Base-by-base conservation (phyloP, 2,113 vertebrate genomes). In the Elaphurus davidianus region DNA sequence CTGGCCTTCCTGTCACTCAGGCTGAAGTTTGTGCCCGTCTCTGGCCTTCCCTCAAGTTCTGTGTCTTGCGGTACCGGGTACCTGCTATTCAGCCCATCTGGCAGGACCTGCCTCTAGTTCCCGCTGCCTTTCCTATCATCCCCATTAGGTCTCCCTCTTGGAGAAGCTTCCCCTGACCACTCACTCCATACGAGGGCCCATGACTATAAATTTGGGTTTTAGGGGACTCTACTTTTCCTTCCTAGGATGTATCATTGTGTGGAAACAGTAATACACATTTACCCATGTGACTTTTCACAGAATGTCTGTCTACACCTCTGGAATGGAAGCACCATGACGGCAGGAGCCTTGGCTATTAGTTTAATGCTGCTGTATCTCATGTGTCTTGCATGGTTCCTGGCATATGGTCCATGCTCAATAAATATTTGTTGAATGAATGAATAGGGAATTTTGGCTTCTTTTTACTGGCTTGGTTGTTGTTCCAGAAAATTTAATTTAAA, bases 401-500 rank as follows among this genome's bases (percentile, higher is more conserved):
- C 8, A 47, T 86, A 33, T 16, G 5, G 19, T 64, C 10, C 21
- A 14, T 25, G 28, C 9, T 45, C 30, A 87, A 33, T 6, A n/a
- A 19, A 43, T 91, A 60, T 50, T 81, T 87, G 11, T 47, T 92
- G 17, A 76, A 84, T 88, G 36, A 87, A 74, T 40, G 23, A 85
- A 83, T 36, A 40, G 54, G 54, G 62, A 52, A 92, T 87, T 85
- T 76, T 95, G 23, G 23, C 40, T 81, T 16, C 21, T 88, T 28
- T 40, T 55, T n/a, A 81, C 1, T 92, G 45, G 60, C 57, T 85
- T 86, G 33, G 45, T 54, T 55, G 36, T 60, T 82, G 7, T 87
- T 82, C 47, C 45, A 83, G 81, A 95, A 60, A 90, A 64, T 57
- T 81, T 93, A 86, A 52, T 94, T 74, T n/a, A 2, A 33, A 57